Conservation (phyloP, 2,888 invertebrate species). For the Barypeithes pellucidus region DNA sequence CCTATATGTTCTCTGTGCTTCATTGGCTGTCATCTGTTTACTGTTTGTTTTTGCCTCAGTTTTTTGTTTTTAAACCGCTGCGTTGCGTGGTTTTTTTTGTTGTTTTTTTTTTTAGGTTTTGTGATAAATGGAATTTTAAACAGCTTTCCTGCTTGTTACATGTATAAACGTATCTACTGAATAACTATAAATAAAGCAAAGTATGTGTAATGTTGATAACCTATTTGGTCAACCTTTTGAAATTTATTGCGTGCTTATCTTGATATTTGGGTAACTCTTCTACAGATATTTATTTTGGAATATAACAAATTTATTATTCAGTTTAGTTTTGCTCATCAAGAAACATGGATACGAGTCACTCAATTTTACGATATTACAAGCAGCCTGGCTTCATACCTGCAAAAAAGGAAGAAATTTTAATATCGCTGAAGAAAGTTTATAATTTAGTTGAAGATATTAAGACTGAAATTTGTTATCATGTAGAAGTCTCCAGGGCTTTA, state of each 20-base stretch:
- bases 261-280: constrained; percentile 10
- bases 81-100: no score
- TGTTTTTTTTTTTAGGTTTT: no score
- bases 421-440: constrained; percentile 71
- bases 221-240: constrained; percentile 22
- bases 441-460: constrained; percentile 74
- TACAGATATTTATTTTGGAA: constrained; percentile 14
- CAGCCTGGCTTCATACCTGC: constrained; percentile 76
- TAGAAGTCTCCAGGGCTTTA: constrained; percentile 77
- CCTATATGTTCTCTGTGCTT: no score
- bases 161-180: neutral
- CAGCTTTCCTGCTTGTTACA: neutral
- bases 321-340: constrained; percentile 16
- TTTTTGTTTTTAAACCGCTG: no score
- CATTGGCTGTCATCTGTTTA: no score
- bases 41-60: no score
- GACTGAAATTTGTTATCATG: constrained; percentile 88
- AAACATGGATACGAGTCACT: constrained; percentile 54
- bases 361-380: constrained; percentile 76
- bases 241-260: constrained; percentile 30
- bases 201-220: constrained; percentile 38
- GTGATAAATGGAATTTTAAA: no score
- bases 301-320: constrained; percentile 4
- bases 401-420: constrained; percentile 75
- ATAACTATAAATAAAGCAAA: constrained; percentile 19